A percentile compares a stretch with the other conserved stretches of the same genome.
These are phyloP conservation scores for Teleogryllus oceanicus DNA, from an alignment of 2,888 invertebrate genomes.

Conservation along the genomic window DNA sequence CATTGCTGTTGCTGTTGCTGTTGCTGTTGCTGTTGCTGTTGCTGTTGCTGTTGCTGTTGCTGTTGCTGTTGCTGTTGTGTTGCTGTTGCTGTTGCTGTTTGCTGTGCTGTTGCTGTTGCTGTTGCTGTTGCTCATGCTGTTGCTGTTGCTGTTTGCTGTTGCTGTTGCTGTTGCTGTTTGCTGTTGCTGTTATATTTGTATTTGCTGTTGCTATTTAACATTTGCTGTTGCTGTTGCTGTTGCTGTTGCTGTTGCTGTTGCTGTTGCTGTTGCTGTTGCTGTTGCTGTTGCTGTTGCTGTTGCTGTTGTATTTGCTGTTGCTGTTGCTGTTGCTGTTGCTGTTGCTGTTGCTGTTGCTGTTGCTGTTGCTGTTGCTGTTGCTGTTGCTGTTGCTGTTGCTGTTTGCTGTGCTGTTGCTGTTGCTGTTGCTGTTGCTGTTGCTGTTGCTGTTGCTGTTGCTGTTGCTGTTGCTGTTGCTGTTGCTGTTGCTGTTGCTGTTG, in stretches of 20 bases:
- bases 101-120: conserved; percentile 50
- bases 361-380: conserved; percentile 27
- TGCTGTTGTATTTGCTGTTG: too few relatives aligned
- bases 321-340: conserved; percentile 27
- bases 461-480: not conserved
- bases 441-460: conserved; percentile 12
- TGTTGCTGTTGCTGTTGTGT: too few relatives aligned
- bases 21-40: too few relatives aligned
- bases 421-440: conserved; percentile 10
- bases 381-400: conserved; percentile 27
- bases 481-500: conserved; percentile 27
- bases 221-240: conserved; percentile 40
- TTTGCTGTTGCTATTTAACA: conserved; percentile 33
- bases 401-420: conserved; percentile 20
- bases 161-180: too few relatives aligned
- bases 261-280: conserved; percentile 25
- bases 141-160: conserved; percentile 18
- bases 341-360: conserved; percentile 27
- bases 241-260: conserved; percentile 3
- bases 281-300: conserved; percentile 5
- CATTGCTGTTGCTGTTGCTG: conserved; percentile 35
- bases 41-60: conserved; percentile 45
- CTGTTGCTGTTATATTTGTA: not conserved
- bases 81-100: conserved; percentile 45
- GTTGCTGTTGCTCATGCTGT: conserved; percentile 45